Base-by-base conservation (phyloP, 2,797 vertebrate species). In the Austrolebias charrua region DNA sequence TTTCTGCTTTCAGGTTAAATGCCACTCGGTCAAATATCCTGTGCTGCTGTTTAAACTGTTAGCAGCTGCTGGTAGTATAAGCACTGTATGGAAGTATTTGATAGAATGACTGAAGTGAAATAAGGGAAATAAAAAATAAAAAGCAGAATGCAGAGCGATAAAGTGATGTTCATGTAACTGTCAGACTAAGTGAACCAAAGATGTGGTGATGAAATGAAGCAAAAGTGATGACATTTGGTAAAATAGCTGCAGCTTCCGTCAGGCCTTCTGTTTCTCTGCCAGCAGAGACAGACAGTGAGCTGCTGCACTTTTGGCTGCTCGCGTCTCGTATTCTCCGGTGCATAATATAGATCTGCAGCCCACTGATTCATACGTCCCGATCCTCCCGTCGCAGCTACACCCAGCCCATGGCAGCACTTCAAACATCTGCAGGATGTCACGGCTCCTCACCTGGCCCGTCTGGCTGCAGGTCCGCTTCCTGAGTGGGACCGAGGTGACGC, bases 321-420 rank as follows among this genome's bases (percentile, higher is more conserved):
- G 60, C 45, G 24, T 73, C 61, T 66, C 53, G 19, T 51, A 71
- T 54, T 57, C 46, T 42, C 2, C 11, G 62, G 49, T 70, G 53
- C 63, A 69, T 71, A 61, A 73, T 76, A 72, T 60, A 57, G 61
- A 74, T 73, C 61, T 79, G 54, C 60, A 52, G 57, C 63, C 71
- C 72, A 80, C 86, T 78, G 80, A 82, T 73, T 83, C 78, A 78
- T 80, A 80, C 45, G 14, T 75, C 76, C 63, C 24, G 19, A 71
- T 58, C 38, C 47, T 69, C 60, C 54, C 69, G 49, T 74, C 68
- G 69, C 65, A 73, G 65, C 84, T 77, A 77, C 55, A 71, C 50
- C 63, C 66, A 38, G 71, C 16, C 15, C 58, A 61, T 62, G 69
- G 63, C 63, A 47, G 60, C 66, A 3, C 24, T 24, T 24, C 24